Evolutionary conservation across 1,140 invertebrate genomes (phyloP).

Genomic region (Pseudomyrmex concolor): DNA sequence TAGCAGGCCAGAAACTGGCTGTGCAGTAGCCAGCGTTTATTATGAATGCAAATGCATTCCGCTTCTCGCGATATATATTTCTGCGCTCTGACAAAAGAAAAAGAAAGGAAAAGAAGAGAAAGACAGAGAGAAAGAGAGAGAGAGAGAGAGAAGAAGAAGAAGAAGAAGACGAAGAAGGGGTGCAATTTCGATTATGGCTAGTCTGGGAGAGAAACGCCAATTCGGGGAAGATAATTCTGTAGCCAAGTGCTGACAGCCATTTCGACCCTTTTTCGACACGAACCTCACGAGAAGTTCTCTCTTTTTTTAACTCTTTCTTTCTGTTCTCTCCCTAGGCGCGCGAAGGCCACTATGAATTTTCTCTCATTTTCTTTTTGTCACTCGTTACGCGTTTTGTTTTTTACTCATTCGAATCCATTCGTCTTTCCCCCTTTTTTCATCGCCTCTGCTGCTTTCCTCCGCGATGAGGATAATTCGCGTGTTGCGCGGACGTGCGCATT

Average conservation of each 20-base stretch:
- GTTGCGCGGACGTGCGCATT: background rate
- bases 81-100: slow-evolving; percentile 18
- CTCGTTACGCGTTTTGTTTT: background rate
- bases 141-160: background rate
- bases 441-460: background rate
- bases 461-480: background rate
- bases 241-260: slow-evolving; percentile 7
- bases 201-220: slow-evolving; percentile 35
- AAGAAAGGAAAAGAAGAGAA: too few species aligned
- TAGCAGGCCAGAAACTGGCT: background rate
- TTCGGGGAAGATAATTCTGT: slow-evolving; percentile 41
- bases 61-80: slow-evolving; percentile 46
- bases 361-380: background rate
- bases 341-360: slow-evolving; percentile 7
- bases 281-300: slow-evolving; percentile 9
- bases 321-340: background rate
- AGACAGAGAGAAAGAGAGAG: background rate
- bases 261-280: slow-evolving; percentile 24
- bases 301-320: background rate
- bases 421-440: background rate
- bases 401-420: background rate
- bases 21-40: slow-evolving; percentile 36
- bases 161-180: too few species aligned
- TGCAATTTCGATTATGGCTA: slow-evolving; percentile 47
- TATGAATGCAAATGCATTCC: slow-evolving; percentile 56